Base-by-base conservation (phyloP, 1,140 invertebrate genomes). In the Drosophila orosa region DNA sequence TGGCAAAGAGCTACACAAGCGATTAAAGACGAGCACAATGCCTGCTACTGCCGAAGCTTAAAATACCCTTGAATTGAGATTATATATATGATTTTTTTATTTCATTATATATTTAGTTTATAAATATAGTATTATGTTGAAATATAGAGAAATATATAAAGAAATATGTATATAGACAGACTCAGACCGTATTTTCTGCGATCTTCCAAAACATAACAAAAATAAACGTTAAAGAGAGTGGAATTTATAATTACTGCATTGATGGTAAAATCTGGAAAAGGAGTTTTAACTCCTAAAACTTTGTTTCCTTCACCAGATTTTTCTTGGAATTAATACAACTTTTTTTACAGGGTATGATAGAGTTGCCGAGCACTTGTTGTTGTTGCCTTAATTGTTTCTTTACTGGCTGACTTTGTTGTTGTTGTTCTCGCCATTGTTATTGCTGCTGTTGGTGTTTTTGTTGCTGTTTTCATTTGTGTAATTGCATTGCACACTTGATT, bases 401-500 rank as follows among this genome's bases (percentile, higher is more conserved):
- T 52, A 37, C 59, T 52, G 50, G 35, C 37, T 37, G 39, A 8
- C 50, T 12, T 4, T 27, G 45, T 19, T 50, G 31, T 37, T 65
- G 47, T 40, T 63, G 40, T 22, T 42, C 4, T 56, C 45, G 39
- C 25, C 17, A 27, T 25, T 47, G 8, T 25, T 60, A 19, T 47
- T 67, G 25, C 33, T 57, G 31, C 19, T 39, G 7, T 37, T 50
- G 22, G 19, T 75, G 3, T 29, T 67, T 15, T 50, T 81, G 74
- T 69, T 83, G 61, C 27, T 63, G 65, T 73, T 61, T 84, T 80
- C 44, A 84, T 85, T 85, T 86, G 74, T 86, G 62, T 79, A 86
- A 86, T 89, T 86, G 79, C 83, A 83, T 83, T 89, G 84, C 83
- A 80, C 73, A 89, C 67, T 89, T 84, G 84, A 87, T 87, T 89